Base-by-base conservation (phyloP, 2,797 vertebrate genomes). In the Notolepis coatsorum region DNA sequence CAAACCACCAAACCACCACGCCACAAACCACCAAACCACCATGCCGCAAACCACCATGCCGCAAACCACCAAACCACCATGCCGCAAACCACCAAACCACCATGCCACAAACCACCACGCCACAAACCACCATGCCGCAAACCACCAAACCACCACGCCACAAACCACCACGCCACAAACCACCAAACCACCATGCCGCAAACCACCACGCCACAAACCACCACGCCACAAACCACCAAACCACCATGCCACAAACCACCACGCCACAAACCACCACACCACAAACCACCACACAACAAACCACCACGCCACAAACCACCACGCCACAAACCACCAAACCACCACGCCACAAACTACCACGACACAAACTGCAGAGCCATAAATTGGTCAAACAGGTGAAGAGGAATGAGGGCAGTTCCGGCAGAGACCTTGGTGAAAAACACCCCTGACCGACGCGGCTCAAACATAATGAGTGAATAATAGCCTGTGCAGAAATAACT, bases 401-500 rank as follows among this genome's bases (percentile, higher is more conserved):
- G 43, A 81, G 21, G 37, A 68, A 43, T 20, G 30, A 13, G 6
- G 4, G 3, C 7, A n/a, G 9, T 39, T 37, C 27, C 9, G 7
- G 37, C 28, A 9, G 51, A 52, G 56, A 15, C 33, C 49, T 48
- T 54, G 57, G 18, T 55, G 25, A 23, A 61, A 38, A 37, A 38
- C 49, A 53, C 31, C 49, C 49, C 27, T 54, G 56, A 25, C 43
- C 42, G 24, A 54, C n/a, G n/a, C n/a, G n/a, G n/a, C 31, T 45
- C 5, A 45, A 53, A 37, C 57, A 66, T 58, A 60, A 46, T 51
- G n/a, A 15, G 67, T 68, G 45, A 54, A 73, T 65, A 47, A 68
- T 49, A 58, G 57, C 60, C 43, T 23, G 27, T 30, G 25, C n/a
- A 37, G 53, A 72, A 61, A 56, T 31, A 21, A 13, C 39, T 23